Base-by-base conservation (phyloP, 2,888 invertebrate species). In the Limnephilus rhombicus region DNA sequence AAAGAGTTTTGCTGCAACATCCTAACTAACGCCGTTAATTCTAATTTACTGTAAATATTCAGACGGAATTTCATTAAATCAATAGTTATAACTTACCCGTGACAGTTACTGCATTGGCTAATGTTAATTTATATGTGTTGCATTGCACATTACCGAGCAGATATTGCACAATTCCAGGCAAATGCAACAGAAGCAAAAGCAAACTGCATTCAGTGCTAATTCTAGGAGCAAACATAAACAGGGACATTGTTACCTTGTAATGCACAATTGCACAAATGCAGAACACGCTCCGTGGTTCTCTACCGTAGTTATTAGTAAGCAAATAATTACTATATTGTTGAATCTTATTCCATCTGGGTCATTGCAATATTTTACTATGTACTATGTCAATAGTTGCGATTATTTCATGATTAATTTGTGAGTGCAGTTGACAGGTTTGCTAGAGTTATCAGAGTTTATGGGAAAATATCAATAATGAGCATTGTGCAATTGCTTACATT, bases 101-200 rank as follows among this genome's bases (percentile, higher is more conserved):
- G 88, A 89, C 88, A 89, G 88, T 34, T 18, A 89, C 80, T 89
- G 88, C 88, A 89, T 89, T 89, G 88, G 88, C 12, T 89, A 89
- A 89, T 89, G 80, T 89, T 89, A 89, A 89, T 89, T 89, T 89
- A 89, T 89, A 89, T 89, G 37, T 80, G 80, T 34, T 80, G 86
- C 45, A 45, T 41, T 89, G 88, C 88, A 80, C 87, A 87, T 87
- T 80, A 37, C 88, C 24, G 88, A 34, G 37, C 88, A 80, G 41
- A 89, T 80, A 80, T 89, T 89, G 88, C 88, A 89, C 88, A 89
- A 89, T 87, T 89, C 80, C 31, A 15, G 68, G 87, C 80, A 89
- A 88, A 37, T 88, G 88, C 68, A 88, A 88, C 88, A 88, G 88
- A 41, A 85, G 41, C 68, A 68, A 68, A 45, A 80, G 88, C 34